These are phyloP conservation scores for Mythimna lalbum DNA, from an alignment of 2,888 invertebrate species.

Conservation along the genomic window DNA sequence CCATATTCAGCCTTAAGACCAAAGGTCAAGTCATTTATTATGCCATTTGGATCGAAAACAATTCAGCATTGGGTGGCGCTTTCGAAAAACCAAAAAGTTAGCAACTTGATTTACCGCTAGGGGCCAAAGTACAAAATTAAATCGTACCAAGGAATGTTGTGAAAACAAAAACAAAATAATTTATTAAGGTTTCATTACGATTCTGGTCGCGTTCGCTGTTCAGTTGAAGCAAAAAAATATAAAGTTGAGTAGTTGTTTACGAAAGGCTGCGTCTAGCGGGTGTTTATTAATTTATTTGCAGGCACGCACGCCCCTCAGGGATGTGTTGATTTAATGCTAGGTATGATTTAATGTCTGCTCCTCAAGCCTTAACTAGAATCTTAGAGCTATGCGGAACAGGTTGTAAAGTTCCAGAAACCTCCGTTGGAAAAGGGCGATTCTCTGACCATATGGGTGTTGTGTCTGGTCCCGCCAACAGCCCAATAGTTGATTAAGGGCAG, in stretches of 20 bases:
- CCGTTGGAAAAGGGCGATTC: too few species aligned
- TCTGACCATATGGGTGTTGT: too few species aligned
- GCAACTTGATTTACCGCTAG: constrained; percentile 63
- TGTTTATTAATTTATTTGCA: constrained; percentile 48
- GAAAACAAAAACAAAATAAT: constrained; percentile 63
- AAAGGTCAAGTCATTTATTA: constrained; percentile 55
- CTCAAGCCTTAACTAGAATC: neutral
- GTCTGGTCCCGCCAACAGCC: too few species aligned
- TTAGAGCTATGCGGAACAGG: too few species aligned
- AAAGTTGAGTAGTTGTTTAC: constrained; percentile 55
- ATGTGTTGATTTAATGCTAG: constrained; percentile 44
- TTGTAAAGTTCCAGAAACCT: too few species aligned
- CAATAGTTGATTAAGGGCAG: too few species aligned
- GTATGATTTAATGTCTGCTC: constrained; percentile 11
- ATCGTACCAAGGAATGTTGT: constrained; percentile 63
- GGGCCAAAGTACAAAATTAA: constrained; percentile 64
- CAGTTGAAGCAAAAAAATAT: constrained; percentile 38
- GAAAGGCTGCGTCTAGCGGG: constrained; percentile 21
- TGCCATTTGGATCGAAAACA: constrained; percentile 54
- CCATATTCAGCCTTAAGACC: constrained; percentile 50
- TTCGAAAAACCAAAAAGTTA: constrained; percentile 56
- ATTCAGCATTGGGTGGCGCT: constrained; percentile 40
- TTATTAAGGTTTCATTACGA: constrained; percentile 65
- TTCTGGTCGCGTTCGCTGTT: constrained; percentile 40
- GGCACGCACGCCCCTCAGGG: constrained; percentile 26